Base-by-base conservation (phyloP, 2,888 invertebrate genomes). In the Zaprionus bogoriensis region DNA sequence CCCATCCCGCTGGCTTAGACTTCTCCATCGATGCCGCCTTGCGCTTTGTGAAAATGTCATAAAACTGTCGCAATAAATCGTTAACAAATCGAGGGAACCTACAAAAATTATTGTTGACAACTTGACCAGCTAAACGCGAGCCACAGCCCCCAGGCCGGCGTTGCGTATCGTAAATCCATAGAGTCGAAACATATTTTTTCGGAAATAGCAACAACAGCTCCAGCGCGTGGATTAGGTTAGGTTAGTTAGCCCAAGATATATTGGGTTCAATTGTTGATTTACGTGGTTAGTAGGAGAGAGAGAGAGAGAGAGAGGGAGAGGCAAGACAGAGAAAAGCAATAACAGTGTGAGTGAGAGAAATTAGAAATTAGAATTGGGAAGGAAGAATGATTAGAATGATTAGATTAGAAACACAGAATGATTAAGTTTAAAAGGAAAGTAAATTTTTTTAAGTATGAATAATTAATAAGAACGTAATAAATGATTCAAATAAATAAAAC, bases 51-150 rank as follows among this genome's bases (percentile, higher is more conserved):
- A 47, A 42, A 55, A 64, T 61, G 68, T 67, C 72, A 64, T 76
- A 78, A 67, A 76, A 68, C 63, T 65, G 69, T 63, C 67, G 55
- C 58, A 55, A 63, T 74, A 80, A 79, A 81, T 73, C 51, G 70
- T 45, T 58, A 64, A 38, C 74, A 79, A 79, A 77, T 80, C 73
- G 75, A 65, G 50, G 9, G 32, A 77, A 45, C 36, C 39, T 59
- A 60, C 59, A 32, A 55, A 74, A 67, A 64, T 65, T 69, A 63
- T 69, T 62, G 62, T 38, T 38, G 44, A 48, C 54, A 73, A 50
- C 42, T 61, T 58, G 57, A 57, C 19, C 47, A 25, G 10, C 25
- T 23, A 44, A 25, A 44, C 42, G 25, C 25, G 25, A 25, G 17
- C 19, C 6, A n/a, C 22, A 10, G 6, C 5, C 22, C n/a, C n/a